Evolutionary conservation across 2,888 invertebrate species (phyloP), one percentile per base, ranked within the genome.

Genomic region (Leptopilina syphax): DNA sequence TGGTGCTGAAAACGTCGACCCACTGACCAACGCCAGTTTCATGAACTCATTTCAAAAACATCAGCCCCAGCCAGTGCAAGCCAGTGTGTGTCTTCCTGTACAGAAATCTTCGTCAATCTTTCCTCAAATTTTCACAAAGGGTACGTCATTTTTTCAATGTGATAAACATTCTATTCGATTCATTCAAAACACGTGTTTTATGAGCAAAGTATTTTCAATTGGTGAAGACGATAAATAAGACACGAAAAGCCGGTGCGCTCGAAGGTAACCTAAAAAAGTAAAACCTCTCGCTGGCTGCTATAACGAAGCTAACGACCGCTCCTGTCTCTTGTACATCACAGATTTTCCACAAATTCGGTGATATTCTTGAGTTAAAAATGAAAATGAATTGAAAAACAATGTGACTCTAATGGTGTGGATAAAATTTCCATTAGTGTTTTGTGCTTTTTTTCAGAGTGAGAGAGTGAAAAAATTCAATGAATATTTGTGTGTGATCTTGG

Each of bases 251-350:
- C 91, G 91, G 91, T 90, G 90, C 90, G 90, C 88, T 88, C 88
- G 85, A 88, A 91, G 90, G 91, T 91, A 91, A 91, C 91, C 91
- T 91, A 89, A 86, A 44, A 90, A 91, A 88, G 86, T 85, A 84
- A 82, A 34, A 80, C 83, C 34, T 34, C 34, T 76, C 78, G 79
- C 44, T 44, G 44, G 44, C 44, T 44, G 44, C 78, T 50, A 34
- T 34, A 34, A 34, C 79, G 79, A 57, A 73, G 73, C 73, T 73
- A 73, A 34, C 70, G 18, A 18, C 73, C 57, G 57, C 57, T 73
- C 57, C 57, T 73, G 73, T 57, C 13, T 34, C 34, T 41, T 41
- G 34, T 57, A 73, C 57, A 27, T 57, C 34, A 34, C 34, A n/a
- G 41, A 73, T 57, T 73, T 73, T 73, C 44, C 10, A 34, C 57